Conservation (phyloP, 2,888 invertebrate genomes). For the Lapara coniferarum region DNA sequence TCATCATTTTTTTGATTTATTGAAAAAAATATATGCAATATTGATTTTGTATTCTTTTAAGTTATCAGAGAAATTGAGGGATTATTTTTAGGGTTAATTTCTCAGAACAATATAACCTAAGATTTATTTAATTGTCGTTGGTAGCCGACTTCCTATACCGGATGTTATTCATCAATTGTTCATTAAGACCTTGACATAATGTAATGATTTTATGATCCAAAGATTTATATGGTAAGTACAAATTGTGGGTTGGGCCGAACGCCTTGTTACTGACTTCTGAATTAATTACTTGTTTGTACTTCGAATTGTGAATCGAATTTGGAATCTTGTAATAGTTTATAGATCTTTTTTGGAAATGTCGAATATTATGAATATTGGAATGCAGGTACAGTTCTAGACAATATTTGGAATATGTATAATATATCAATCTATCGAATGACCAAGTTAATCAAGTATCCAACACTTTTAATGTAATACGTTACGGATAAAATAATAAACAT, state of each 20-base stretch:
- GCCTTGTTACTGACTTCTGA: constrained; percentile 32
- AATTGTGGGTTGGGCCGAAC: constrained; percentile 42
- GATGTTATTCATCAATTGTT: constrained; percentile 61
- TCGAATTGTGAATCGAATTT: constrained; percentile 5
- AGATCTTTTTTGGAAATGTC: neutral
- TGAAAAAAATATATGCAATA: no score
- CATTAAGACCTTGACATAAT: constrained; percentile 63
- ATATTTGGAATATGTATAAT: no score
- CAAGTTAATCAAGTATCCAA: no score
- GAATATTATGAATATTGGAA: no score
- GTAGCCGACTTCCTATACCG: constrained; percentile 53
- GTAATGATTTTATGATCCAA: constrained; percentile 34
- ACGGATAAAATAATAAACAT: no score
- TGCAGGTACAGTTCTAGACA: no score
- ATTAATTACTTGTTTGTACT: constrained; percentile 31
- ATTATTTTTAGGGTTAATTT: no score
- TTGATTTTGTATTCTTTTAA: no score
- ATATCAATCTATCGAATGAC: no score
- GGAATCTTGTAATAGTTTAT: neutral
- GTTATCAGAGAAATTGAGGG: no score
- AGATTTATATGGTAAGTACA: constrained; percentile 34
- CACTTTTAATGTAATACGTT: no score
- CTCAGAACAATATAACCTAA: neutral
- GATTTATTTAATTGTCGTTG: neutral
- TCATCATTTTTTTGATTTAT: no score